Evolutionary conservation across 2,888 invertebrate genomes (phyloP), one percentile per base, ranked within the genome.

Genomic region (Nemapogon koenigi): DNA sequence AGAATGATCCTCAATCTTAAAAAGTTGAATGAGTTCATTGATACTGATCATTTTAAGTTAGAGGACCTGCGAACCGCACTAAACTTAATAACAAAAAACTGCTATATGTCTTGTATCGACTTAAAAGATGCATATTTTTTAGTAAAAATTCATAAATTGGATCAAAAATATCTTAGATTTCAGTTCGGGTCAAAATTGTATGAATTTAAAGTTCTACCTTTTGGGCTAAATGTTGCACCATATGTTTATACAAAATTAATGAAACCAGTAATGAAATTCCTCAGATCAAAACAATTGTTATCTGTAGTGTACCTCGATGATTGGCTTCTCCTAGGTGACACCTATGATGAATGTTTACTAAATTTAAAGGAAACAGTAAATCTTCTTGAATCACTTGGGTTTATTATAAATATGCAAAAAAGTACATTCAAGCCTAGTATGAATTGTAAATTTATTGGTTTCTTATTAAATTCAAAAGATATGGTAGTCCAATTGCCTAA

Each of bases 51-150:
- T 37, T 40, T 40, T 32, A 37, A 40, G 14, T 18, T 40, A 13
- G 40, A 40, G 15, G 37, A 41, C 16, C 15, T 41, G 7, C 37
- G 41, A 29, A 41, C 41, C 3, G 41, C 41, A 10, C 18, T 27
- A 13, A 31, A 30, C 14, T 25, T 41, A 16, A 27, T 41, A 6
- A 29, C 13, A n/a, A 25, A 16, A 11, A 19, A 17, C 7, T 26
- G 28, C 18, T 40, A 25, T 32, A 37, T 40, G 37, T 8, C 19
- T 8, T 32, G 10, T 6, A 32, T 40, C 11, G 37, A 37, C 19
- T 17, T 40, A 10, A 40, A 40, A 14, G 37, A 40, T 10, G 31
- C 40, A 17, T 40, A 40, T 33, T 40, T 32, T 37, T 40, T 35
- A 25, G 14, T 40, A 8, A 28, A 35, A n/a, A 27, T 40, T 6